Evolutionary conservation across 2,888 invertebrate species (phyloP).

Genomic region (Rhogogaster chlorosoma): DNA sequence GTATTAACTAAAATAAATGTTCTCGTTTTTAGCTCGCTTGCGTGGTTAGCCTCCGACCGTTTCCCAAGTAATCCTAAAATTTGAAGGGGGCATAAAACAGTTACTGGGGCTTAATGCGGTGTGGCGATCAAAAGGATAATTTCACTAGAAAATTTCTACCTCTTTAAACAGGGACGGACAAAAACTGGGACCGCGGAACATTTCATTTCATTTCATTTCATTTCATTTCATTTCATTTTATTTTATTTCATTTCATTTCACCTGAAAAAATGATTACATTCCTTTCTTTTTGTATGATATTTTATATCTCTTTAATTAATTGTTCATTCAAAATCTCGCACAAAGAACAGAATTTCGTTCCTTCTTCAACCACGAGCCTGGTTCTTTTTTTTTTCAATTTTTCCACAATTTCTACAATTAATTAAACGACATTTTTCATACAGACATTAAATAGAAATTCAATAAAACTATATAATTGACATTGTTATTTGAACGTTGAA

Average conservation of each 20-base stretch:
- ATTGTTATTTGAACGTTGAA: conserved; percentile 12
- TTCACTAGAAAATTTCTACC: conserved; percentile 20
- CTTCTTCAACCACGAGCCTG: no score
- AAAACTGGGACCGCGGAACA: background rate
- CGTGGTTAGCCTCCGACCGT: conserved; percentile 7
- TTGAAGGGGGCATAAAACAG: conserved; percentile 35
- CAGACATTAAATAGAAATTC: background rate
- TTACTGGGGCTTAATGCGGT: conserved; percentile 27
- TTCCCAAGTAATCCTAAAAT: conserved; percentile 32
- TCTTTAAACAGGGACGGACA: background rate
- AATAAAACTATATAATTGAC: background rate
- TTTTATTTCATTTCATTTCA: no score
- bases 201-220: background rate
- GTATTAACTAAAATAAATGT: conserved; percentile 41
- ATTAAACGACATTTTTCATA: background rate
- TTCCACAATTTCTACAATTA: background rate
- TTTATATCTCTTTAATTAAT: no score
- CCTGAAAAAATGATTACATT: background rate
- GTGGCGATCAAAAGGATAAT: conserved; percentile 28
- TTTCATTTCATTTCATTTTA: no score
- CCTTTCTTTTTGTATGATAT: no score
- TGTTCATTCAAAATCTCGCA: no score
- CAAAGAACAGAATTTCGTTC: background rate
- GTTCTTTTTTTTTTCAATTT: no score
- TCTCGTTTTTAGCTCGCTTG: conserved; percentile 25